A percentile compares a stretch with the other conserved stretches of the same genome.
Evolutionary conservation across 2,888 invertebrate genomes (phyloP).

Genomic region (Amiota mariae): DNA sequence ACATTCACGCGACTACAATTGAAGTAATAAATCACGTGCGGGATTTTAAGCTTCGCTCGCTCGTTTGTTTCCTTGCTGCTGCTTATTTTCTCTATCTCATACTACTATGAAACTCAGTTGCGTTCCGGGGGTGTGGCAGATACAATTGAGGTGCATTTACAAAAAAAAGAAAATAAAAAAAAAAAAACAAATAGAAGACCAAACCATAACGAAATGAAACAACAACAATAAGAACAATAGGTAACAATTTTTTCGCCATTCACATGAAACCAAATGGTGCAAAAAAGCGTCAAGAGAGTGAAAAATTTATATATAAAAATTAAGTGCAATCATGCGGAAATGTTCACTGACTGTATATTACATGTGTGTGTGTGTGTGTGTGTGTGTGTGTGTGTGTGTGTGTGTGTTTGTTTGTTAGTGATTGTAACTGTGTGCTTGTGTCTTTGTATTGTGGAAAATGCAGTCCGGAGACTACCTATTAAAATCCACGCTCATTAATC

Average conservation of each 20-base stretch:
- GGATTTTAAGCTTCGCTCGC: not conserved
- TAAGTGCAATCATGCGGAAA: conserved; percentile 30
- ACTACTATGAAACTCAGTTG: not conserved
- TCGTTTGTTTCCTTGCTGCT: no score
- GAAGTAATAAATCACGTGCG: conserved; percentile 62
- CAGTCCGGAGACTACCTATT: conserved; percentile 60
- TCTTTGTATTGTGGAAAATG: not conserved
- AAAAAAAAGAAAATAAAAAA: not conserved
- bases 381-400: no score
- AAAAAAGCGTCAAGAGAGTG: conserved; percentile 12
- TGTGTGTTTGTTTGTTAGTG: no score
- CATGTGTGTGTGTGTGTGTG: no score
- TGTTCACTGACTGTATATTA: not conserved
- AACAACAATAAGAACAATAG: not conserved
- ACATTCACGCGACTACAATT: conserved; percentile 64
- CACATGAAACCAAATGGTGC: not conserved
- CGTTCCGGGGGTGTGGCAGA: conserved; percentile 4
- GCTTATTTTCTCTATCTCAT: no score
- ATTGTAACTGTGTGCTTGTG: no score
- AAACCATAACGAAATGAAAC: not conserved
- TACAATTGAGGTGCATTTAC: not conserved
- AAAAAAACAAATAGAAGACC: not conserved
- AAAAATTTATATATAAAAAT: conserved; percentile 28
- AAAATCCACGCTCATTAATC: conserved; percentile 65
- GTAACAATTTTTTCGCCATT: not conserved